These are phyloP conservation scores for Zophobas morio DNA, from an alignment of 1,140 invertebrate species.

Conservation along the genomic window DNA sequence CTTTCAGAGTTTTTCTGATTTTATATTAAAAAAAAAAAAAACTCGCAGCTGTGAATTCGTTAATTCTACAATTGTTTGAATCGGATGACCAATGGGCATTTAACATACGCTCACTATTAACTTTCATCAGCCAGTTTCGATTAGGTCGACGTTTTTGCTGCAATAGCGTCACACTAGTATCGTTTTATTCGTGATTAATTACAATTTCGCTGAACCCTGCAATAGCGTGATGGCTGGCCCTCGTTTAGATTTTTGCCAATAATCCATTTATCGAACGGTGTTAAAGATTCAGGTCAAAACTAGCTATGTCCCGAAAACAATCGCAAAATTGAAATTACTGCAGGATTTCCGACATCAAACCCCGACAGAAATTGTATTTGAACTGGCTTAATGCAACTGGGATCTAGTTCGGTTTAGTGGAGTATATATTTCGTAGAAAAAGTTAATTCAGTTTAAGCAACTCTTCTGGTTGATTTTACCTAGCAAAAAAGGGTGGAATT, in stretches of 20 bases:
- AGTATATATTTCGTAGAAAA: constrained; percentile 17
- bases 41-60: no score
- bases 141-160: not conserved
- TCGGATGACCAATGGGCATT: not conserved
- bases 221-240: constrained; percentile 5
- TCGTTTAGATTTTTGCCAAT: constrained; percentile 29
- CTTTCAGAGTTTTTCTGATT: no score
- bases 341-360: constrained; percentile 9
- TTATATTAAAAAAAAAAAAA: no score
- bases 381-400: not conserved
- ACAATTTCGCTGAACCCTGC: not conserved
- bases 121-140: no score
- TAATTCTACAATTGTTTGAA: not conserved
- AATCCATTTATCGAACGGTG: constrained; percentile 15
- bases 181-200: constrained; percentile 24
- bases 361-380: constrained; percentile 5
- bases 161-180: constrained; percentile 11
- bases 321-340: constrained; percentile 32
- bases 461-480: constrained; percentile 19
- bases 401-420: not conserved
- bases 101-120: no score
- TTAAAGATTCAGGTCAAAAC: constrained; percentile 27
- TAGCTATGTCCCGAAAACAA: constrained; percentile 21
- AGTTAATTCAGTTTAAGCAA: not conserved
- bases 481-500: constrained; percentile 13